These are phyloP conservation scores for Syngnathus floridae DNA, from an alignment of 2,113 vertebrate genomes.

Conservation along the genomic window DNA sequence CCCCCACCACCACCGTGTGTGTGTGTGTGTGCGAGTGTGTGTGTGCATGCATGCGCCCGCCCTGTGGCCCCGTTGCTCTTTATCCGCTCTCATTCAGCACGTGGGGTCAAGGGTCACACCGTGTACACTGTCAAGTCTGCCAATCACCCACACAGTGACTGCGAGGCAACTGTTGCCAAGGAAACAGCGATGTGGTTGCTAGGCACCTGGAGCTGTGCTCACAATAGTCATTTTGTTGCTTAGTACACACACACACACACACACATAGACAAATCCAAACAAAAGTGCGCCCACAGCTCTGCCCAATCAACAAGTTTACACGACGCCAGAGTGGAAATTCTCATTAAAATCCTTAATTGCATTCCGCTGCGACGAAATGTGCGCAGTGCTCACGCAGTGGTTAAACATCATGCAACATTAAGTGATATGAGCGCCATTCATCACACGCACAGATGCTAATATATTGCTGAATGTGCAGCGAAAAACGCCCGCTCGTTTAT, in stretches of 20 bases:
- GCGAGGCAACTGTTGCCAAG: slow-evolving; percentile 73
- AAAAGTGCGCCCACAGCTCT: slow-evolving; percentile 40
- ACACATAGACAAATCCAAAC: slow-evolving; percentile 36
- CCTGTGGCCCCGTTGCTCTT: slow-evolving; percentile 48
- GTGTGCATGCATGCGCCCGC: slow-evolving; percentile 29
- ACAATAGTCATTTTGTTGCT: slow-evolving; percentile 73
- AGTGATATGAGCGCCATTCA: slow-evolving; percentile 44
- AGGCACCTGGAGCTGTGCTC: slow-evolving; percentile 74
- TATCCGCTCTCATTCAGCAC: slow-evolving; percentile 63
- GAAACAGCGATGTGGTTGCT: slow-evolving; percentile 73
- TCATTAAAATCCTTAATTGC: slow-evolving; percentile 40
- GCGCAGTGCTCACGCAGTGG: slow-evolving; percentile 42
- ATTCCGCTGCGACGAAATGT: slow-evolving; percentile 29
- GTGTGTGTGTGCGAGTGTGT: background rate
- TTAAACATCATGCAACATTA: slow-evolving; percentile 39
- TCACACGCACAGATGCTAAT: slow-evolving; percentile 47
- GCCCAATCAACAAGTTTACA: slow-evolving; percentile 56
- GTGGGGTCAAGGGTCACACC: slow-evolving; percentile 70
- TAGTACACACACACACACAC: slow-evolving; percentile 51
- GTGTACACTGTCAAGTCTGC: slow-evolving; percentile 71
- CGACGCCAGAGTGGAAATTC: slow-evolving; percentile 28
- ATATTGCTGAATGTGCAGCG: slow-evolving; percentile 37
- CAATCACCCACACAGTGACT: slow-evolving; percentile 73
- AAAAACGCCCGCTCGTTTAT: slow-evolving; percentile 52
- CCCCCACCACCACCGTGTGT: slow-evolving; percentile 25